Percentiles rank a stretch among this genome's conserved stretches.
Evolutionary conservation across 2,797 vertebrate genomes (phyloP).

Genomic region (Ataeniobius toweri): DNA sequence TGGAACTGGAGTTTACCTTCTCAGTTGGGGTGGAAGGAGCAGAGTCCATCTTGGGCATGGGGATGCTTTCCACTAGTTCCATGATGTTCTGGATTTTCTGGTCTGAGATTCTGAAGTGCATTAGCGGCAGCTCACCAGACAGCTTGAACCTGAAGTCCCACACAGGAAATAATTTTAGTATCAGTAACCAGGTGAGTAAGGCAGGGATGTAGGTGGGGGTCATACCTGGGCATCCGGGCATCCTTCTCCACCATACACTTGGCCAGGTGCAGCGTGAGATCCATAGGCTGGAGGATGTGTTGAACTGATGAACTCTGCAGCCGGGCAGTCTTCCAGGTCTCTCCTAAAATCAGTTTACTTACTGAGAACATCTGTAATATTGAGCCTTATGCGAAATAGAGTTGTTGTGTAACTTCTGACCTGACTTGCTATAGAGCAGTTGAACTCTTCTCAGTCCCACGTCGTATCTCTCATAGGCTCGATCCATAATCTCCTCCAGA

Average conservation of each 20-base stretch:
- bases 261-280: constrained; percentile 88
- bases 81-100: constrained; percentile 87
- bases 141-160: constrained; percentile 87
- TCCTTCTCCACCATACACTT: constrained; percentile 97
- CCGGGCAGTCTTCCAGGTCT: constrained; percentile 88
- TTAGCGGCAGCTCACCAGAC: constrained; percentile 90
- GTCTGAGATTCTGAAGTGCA: constrained; percentile 91
- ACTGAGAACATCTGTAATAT: background rate
- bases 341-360: constrained; percentile 70
- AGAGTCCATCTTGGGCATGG: constrained; percentile 80
- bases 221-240: constrained; percentile 89
- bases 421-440: constrained; percentile 90
- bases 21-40: constrained; percentile 71
- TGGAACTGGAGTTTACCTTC: constrained; percentile 74
- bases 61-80: constrained; percentile 87
- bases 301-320: constrained; percentile 84
- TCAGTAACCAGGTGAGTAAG: background rate
- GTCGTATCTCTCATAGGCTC: constrained; percentile 93
- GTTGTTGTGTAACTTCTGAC: constrained; percentile 65
- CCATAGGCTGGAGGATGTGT: constrained; percentile 92
- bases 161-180: background rate
- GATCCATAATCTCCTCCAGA: constrained; percentile 95
- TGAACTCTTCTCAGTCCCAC: constrained; percentile 91
- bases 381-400: background rate
- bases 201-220: background rate